phyloP scores from a whole-genome alignment of 2,888 invertebrate genomes.

The Drosophila koepferae region DNA sequence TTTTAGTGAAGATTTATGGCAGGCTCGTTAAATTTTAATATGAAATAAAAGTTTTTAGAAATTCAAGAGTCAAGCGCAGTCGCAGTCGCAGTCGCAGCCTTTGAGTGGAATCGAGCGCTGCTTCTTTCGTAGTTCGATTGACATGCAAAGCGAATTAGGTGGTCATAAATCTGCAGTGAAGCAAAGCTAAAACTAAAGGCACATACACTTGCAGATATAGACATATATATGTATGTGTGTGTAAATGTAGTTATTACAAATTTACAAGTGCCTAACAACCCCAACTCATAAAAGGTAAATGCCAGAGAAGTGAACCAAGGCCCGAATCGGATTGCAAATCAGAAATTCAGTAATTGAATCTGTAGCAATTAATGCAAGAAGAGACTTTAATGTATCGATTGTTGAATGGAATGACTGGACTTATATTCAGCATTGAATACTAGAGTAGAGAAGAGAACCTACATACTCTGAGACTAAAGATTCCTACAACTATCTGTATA shows the following conservation, averaged over 20 bases:
- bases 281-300: slow-evolving; percentile 16
- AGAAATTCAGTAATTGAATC: not conserved
- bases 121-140: slow-evolving; percentile 51
- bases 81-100: slow-evolving; percentile 3
- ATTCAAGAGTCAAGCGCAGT: slow-evolving; percentile 37
- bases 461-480: not conserved
- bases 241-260: slow-evolving; percentile 36
- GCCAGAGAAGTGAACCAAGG: not conserved
- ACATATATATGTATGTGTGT: not conserved
- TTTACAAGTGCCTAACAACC: slow-evolving; percentile 15
- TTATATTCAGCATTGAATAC: not conserved
- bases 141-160: slow-evolving; percentile 79
- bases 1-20: slow-evolving; percentile 84
- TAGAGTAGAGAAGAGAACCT: not conserved
- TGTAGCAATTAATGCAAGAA: not conserved
- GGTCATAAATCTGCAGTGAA: slow-evolving; percentile 57
- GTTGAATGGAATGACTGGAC: not conserved
- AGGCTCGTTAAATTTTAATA: slow-evolving; percentile 84
- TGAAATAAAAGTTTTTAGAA: slow-evolving; percentile 79
- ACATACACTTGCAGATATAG: too few relatives aligned
- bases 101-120: slow-evolving; percentile 14
- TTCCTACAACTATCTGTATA: not conserved
- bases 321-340: too few relatives aligned
- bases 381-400: slow-evolving; percentile 1
- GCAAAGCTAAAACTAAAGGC: slow-evolving; percentile 8